Percentiles rank a stretch among this genome's conserved stretches.
These are phyloP conservation scores for Saccostrea cuccullata DNA, from an alignment of 1,140 invertebrate species.

Conservation along the genomic window DNA sequence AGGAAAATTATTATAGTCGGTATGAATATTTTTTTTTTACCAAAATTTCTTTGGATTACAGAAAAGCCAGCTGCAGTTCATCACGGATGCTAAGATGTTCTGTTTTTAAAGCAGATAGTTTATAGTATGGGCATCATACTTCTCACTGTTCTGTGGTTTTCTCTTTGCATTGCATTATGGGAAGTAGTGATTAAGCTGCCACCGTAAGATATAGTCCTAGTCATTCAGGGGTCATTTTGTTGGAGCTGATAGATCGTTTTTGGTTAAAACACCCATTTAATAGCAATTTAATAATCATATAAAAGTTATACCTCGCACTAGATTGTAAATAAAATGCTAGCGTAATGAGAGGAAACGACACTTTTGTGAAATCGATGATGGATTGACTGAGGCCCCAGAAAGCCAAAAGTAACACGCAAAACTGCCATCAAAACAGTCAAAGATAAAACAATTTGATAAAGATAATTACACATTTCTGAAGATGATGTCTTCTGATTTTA, in stretches of 20 bases:
- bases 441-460: conserved; percentile 4
- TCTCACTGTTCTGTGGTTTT: neutral
- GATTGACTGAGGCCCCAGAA: neutral
- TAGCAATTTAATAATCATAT: conserved; percentile 29
- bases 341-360: neutral
- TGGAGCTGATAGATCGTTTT: neutral
- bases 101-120: neutral
- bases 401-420: conserved; percentile 5
- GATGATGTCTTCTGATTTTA: neutral
- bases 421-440: neutral
- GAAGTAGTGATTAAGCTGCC: conserved; percentile 3
- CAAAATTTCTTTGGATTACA: too few relatives aligned
- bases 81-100: too few relatives aligned
- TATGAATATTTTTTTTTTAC: too few relatives aligned
- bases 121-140: neutral
- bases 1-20: too few relatives aligned
- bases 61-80: too few relatives aligned
- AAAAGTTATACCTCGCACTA: neutral
- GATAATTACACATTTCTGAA: neutral
- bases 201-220: neutral
- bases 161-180: neutral
- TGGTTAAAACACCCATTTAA: neutral
- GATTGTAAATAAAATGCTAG: conserved; percentile 9
- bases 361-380: neutral
- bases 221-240: neutral